phyloP scores from a whole-genome alignment of 2,888 invertebrate genomes.

The Pyrgus malvae region DNA sequence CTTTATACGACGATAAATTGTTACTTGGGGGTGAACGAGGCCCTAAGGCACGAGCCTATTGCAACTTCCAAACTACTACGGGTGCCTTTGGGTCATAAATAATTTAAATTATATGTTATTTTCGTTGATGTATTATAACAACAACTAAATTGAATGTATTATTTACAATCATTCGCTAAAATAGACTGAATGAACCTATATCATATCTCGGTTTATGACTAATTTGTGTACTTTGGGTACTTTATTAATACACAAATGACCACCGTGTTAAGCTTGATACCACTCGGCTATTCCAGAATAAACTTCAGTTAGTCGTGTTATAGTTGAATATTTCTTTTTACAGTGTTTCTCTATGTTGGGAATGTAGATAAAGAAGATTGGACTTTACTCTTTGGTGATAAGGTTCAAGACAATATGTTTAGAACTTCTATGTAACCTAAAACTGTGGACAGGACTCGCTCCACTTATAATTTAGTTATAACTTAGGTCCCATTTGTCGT shows the following conservation, averaged over 20 bases:
- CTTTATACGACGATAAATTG: too few relatives aligned
- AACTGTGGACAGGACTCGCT: slow-evolving; percentile 22
- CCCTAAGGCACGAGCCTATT: too few relatives aligned
- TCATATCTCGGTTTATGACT: slow-evolving; percentile 4
- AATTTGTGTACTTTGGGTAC: slow-evolving; percentile 9
- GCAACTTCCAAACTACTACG: too few relatives aligned
- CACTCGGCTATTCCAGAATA: not conserved
- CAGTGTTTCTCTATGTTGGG: not conserved
- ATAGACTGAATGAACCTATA: too few relatives aligned
- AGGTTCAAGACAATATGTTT: not conserved
- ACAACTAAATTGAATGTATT: too few relatives aligned
- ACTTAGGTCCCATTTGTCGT: slow-evolving; percentile 27
- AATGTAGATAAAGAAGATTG: not conserved
- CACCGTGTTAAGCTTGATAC: slow-evolving; percentile 7
- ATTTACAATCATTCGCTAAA: too few relatives aligned
- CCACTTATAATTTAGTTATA: slow-evolving; percentile 27
- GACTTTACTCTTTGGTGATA: not conserved
- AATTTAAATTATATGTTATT: too few relatives aligned
- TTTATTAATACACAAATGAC: slow-evolving; percentile 23
- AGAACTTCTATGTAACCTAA: slow-evolving; percentile 13
- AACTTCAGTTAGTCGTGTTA: not conserved
- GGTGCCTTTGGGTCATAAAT: too few relatives aligned
- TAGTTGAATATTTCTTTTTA: not conserved
- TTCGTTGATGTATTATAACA: too few relatives aligned
- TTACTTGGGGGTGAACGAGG: too few relatives aligned